Percentiles rank a stretch among this genome's conserved stretches.
phyloP scores from a whole-genome alignment of 2,797 vertebrate genomes.

The Smutsia temminckii region DNA sequence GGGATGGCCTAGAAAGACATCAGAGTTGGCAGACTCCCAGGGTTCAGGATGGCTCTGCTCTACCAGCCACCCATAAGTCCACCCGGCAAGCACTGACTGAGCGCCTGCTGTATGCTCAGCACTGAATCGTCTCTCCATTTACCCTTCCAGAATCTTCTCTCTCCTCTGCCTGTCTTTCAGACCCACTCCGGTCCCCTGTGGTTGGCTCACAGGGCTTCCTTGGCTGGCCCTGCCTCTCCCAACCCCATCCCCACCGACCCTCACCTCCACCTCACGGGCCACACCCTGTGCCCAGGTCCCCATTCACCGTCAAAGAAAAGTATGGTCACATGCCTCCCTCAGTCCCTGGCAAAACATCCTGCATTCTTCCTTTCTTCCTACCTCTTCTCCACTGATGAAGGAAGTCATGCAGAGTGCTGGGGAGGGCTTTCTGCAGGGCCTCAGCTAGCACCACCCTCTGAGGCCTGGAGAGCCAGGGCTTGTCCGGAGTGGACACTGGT shows the following conservation, averaged over 20 bases:
- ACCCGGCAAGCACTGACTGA: neutral
- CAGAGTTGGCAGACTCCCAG: neutral
- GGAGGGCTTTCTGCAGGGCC: neutral
- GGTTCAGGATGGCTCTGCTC: neutral
- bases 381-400: constrained; percentile 71
- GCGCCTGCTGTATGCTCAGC: neutral
- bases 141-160: neutral
- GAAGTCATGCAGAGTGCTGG: constrained; percentile 55
- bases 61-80: neutral
- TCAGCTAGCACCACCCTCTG: constrained; percentile 45
- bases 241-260: neutral
- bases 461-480: constrained; percentile 68
- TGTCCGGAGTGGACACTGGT: constrained; percentile 1
- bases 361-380: constrained; percentile 43
- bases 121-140: neutral
- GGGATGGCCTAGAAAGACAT: neutral
- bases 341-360: constrained; percentile 58
- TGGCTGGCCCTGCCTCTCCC: rapidly evolving
- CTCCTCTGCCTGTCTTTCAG: neutral
- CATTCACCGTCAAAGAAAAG: constrained; percentile 60
- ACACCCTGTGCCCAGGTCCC: neutral
- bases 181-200: neutral
- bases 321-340: constrained; percentile 63
- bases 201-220: neutral
- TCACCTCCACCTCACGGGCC: neutral